Conservation (phyloP, 2,888 invertebrate genomes). For the Argyresthia goedartella region DNA sequence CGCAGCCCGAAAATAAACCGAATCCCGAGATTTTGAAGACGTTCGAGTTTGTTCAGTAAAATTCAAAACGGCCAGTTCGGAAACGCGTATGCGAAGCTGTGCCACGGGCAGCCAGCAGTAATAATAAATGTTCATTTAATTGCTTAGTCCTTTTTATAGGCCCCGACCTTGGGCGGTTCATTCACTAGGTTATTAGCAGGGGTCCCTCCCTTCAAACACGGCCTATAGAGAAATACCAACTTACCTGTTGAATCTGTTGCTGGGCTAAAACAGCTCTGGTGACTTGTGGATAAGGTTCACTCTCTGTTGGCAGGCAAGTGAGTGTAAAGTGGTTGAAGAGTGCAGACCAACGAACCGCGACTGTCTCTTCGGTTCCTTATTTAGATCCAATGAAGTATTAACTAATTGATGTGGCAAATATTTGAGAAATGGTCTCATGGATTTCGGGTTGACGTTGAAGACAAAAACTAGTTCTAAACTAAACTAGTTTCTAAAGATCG, state of each 20-base stretch:
- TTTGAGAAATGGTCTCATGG: no score
- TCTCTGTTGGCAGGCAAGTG: not conserved
- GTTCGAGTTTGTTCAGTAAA: no score
- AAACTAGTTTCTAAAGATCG: no score
- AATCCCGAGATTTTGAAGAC: no score
- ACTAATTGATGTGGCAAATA: no score
- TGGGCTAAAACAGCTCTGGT: not conserved
- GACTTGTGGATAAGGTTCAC: not conserved
- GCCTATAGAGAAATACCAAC: not conserved
- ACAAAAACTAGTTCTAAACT: no score
- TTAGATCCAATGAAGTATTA: no score
- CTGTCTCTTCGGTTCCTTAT: slow-evolving; percentile 19
- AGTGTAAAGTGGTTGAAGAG: not conserved
- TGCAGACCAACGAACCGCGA: slow-evolving; percentile 30
- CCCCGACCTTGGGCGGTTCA: slow-evolving; percentile 38
- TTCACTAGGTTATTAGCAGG: slow-evolving; percentile 18
- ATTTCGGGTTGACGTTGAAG: no score
- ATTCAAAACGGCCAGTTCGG: no score
- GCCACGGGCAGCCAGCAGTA: no score
- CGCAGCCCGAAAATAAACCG: no score
- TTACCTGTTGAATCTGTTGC: not conserved
- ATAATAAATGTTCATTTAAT: not conserved
- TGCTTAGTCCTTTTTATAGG: not conserved
- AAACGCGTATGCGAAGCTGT: no score
- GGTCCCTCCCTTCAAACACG: slow-evolving; percentile 1